These are phyloP conservation scores for Morelia viridis DNA, from an alignment of 2,797 vertebrate genomes.

Conservation along the genomic window DNA sequence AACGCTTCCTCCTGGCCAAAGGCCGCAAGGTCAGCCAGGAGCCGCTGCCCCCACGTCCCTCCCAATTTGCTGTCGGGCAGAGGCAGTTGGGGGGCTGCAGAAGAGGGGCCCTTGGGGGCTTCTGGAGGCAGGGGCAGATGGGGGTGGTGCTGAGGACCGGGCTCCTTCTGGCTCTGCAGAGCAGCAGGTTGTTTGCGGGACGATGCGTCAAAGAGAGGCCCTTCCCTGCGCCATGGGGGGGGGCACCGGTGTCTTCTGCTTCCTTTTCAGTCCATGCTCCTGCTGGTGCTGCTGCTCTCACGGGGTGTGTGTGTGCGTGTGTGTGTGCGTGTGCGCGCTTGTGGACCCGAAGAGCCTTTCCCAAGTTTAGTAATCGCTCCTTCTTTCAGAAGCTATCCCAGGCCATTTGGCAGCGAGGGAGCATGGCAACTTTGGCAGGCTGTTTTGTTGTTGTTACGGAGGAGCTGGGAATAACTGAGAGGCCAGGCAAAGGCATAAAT, in stretches of 20 bases:
- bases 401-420: slow-evolving; percentile 38
- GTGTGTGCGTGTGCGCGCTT: slow-evolving; percentile 1
- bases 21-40: neutral
- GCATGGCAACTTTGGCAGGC: slow-evolving; percentile 59
- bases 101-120: too few species aligned
- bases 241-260: neutral
- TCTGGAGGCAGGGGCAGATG: too few species aligned
- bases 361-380: slow-evolving; percentile 69
- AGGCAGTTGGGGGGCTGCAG: neutral
- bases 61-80: neutral
- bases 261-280: slow-evolving; percentile 48
- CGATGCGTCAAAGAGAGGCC: neutral
- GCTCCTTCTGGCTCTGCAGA: neutral
- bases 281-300: neutral
- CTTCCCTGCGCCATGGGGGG: neutral
- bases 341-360: slow-evolving; percentile 58
- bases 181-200: neutral
- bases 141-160: rapidly evolving
- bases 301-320: neutral
- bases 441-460: slow-evolving; percentile 58
- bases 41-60: neutral
- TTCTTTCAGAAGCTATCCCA: slow-evolving; percentile 64
- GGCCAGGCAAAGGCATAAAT: neutral
- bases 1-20: neutral
- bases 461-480: slow-evolving; percentile 58